phyloP scores from a whole-genome alignment of 37 sponge, comb jelly and placozoan species.

The Mnemiopsis leidyi region DNA sequence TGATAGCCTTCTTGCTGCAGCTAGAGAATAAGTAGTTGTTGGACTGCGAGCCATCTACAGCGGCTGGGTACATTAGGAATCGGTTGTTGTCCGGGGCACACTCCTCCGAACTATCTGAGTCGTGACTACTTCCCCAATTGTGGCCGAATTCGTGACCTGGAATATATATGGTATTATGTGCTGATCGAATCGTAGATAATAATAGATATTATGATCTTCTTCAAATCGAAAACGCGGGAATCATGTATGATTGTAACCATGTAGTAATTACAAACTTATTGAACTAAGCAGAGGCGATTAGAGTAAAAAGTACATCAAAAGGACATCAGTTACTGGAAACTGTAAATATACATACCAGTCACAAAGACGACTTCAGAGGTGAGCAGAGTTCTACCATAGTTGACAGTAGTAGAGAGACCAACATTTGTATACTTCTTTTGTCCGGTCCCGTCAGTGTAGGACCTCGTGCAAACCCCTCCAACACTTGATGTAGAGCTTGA shows the following conservation, averaged over 20 bases:
- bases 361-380: neutral
- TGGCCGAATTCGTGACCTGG: slow-evolving; percentile 68
- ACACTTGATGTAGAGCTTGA: slow-evolving; percentile 50
- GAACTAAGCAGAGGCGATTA: no score
- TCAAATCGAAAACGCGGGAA: neutral
- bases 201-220: neutral
- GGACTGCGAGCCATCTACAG: neutral
- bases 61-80: slow-evolving; percentile 13
- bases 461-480: slow-evolving; percentile 73
- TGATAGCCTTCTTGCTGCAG: slow-evolving; percentile 12
- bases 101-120: slow-evolving; percentile 59
- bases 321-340: no score
- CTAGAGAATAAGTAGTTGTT: neutral
- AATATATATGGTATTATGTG: no score
- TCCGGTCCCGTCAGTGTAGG: neutral
- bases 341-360: neutral
- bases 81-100: slow-evolving; percentile 9
- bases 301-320: no score
- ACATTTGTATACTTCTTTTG: neutral
- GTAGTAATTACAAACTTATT: no score
- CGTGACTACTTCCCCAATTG: slow-evolving; percentile 76
- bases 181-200: neutral
- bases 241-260: no score
- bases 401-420: neutral
- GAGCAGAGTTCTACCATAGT: slow-evolving; percentile 24